These are phyloP conservation scores for Siniperca scherzeri DNA, from an alignment of 2,797 vertebrate species.

Conservation along the genomic window DNA sequence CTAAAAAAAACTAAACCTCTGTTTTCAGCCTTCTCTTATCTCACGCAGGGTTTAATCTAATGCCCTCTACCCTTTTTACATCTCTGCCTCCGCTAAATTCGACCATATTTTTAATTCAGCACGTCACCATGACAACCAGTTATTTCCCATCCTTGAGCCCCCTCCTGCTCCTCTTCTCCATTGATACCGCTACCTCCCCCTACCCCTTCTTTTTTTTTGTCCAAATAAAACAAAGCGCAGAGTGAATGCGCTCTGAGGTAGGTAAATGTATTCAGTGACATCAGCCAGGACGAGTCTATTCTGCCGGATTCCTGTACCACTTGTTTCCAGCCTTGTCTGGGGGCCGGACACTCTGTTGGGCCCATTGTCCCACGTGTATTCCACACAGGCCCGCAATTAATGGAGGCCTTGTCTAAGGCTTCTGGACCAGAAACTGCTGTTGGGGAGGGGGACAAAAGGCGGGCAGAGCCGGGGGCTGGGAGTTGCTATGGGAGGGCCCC, in stretches of 20 bases:
- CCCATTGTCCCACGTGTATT: conserved; percentile 92
- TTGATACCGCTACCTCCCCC: conserved; percentile 81
- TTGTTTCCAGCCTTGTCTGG: conserved; percentile 98
- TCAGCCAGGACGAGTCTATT: conserved; percentile 95
- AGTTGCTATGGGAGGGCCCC: conserved; percentile 88
- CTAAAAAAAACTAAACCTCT: conserved; percentile 72
- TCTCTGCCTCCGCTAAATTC: conserved; percentile 80
- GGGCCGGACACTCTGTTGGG: conserved; percentile 92
- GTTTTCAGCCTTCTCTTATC: conserved; percentile 81
- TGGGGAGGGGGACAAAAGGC: conserved; percentile 83
- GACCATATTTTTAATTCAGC: conserved; percentile 81
- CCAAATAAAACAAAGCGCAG: conserved; percentile 86
- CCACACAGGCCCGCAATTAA: conserved; percentile 94
- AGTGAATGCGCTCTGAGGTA: conserved; percentile 96
- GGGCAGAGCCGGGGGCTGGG: conserved; percentile 75
- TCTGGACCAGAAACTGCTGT: conserved; percentile 95
- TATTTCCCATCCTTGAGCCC: conserved; percentile 82
- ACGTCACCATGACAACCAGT: conserved; percentile 87
- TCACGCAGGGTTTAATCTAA: conserved; percentile 82
- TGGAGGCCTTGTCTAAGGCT: conserved; percentile 94
- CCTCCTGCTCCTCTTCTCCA: conserved; percentile 69
- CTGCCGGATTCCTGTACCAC: conserved; percentile 92
- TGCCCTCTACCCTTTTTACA: conserved; percentile 80
- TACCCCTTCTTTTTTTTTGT: conserved; percentile 82
- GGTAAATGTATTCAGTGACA: conserved; percentile 99